phyloP scores from a whole-genome alignment of 92 coral and sea anemone genomes.

The Paragorgia papillata region DNA sequence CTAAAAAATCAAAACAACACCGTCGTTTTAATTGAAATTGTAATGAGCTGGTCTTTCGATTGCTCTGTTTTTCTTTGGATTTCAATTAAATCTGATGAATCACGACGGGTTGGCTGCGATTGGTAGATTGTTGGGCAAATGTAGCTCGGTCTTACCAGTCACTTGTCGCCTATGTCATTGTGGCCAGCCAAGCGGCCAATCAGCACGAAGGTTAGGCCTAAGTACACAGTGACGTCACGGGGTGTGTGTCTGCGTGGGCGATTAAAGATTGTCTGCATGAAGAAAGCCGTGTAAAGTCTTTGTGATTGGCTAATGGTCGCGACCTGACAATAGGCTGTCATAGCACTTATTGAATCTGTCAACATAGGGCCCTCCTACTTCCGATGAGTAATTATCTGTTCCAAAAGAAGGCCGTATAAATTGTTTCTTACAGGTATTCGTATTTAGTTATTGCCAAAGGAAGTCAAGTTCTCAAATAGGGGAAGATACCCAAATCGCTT shows the following conservation, averaged over 20 bases:
- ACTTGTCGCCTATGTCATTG: slow-evolving; percentile 38
- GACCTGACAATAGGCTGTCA: slow-evolving; percentile 62
- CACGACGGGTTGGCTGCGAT: slow-evolving; percentile 25
- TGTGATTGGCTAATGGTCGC: slow-evolving; percentile 69
- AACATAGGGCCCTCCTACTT: slow-evolving; percentile 82
- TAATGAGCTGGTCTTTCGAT: slow-evolving; percentile 26
- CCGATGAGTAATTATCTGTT: slow-evolving; percentile 60
- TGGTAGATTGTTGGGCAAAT: slow-evolving; percentile 1
- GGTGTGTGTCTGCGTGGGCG: slow-evolving; percentile 99
- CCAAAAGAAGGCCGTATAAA: slow-evolving; percentile 48
- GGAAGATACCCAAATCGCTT: slow-evolving; percentile 30
- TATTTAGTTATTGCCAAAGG: slow-evolving; percentile 45
- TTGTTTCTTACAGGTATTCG: slow-evolving; percentile 20
- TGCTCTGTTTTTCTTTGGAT: slow-evolving; percentile 30
- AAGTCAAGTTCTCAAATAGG: slow-evolving; percentile 36
- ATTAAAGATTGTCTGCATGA: slow-evolving; percentile 79
- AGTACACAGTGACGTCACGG: slow-evolving; percentile 87
- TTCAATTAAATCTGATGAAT: slow-evolving; percentile 20
- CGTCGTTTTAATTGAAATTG: slow-evolving; percentile 24
- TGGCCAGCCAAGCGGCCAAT: slow-evolving; percentile 37
- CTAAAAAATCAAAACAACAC: slow-evolving; percentile 15
- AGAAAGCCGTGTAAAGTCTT: slow-evolving; percentile 68
- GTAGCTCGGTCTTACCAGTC: slow-evolving; percentile 19
- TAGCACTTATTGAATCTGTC: slow-evolving; percentile 96
- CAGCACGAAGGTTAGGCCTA: slow-evolving; percentile 58